Conservation (phyloP, 2,888 invertebrate species). For the Lithodes maja region DNA sequence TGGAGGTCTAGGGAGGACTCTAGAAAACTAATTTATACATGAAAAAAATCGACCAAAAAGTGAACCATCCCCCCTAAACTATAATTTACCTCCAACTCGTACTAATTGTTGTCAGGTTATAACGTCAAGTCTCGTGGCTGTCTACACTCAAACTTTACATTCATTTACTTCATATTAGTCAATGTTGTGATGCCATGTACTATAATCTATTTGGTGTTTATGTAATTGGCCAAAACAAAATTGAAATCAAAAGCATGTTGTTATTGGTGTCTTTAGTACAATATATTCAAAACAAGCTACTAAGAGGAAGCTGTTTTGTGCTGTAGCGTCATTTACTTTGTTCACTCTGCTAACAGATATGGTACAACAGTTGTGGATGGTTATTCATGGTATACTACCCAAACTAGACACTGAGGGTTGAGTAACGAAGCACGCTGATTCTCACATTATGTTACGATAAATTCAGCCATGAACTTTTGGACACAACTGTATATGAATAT, state of each 20-base stretch:
- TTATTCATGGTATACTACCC: too few species aligned
- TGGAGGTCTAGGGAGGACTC: too few species aligned
- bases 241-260: neutral
- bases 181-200: conserved; percentile 23
- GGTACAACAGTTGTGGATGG: neutral
- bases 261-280: neutral
- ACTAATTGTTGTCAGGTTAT: neutral
- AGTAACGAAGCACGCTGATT: too few species aligned
- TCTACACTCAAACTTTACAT: neutral
- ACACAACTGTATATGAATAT: too few species aligned
- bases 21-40: too few species aligned
- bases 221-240: neutral
- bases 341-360: neutral
- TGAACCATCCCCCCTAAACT: too few species aligned
- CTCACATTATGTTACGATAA: too few species aligned
- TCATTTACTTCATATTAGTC: neutral
- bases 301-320: conserved; percentile 22
- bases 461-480: too few species aligned
- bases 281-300: neutral
- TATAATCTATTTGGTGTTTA: neutral
- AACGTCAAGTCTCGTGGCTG: neutral
- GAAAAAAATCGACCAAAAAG: too few species aligned
- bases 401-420: too few species aligned
- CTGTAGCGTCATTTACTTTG: conserved; percentile 10
- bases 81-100: neutral